Percentiles rank a stretch among this genome's conserved stretches.
Conservation (phyloP, 2,797 vertebrate genomes). For the Protosalanx chinensis region DNA sequence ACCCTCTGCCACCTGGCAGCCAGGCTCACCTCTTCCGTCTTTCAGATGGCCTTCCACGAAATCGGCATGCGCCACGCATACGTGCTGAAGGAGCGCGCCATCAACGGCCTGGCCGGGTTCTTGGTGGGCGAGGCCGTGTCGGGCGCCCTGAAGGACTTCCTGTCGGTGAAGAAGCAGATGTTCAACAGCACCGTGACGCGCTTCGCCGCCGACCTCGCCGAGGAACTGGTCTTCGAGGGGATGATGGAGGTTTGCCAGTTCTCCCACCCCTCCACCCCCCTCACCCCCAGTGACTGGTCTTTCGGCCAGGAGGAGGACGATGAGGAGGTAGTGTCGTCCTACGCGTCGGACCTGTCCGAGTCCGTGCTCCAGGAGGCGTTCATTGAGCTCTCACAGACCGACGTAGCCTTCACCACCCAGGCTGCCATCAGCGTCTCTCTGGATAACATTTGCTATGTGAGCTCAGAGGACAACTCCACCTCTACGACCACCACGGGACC, state of each 20-base stretch:
- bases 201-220: constrained; percentile 92
- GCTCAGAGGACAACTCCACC: constrained; percentile 72
- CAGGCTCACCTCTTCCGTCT: constrained; percentile 89
- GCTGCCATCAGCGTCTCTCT: constrained; percentile 92
- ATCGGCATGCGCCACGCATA: constrained; percentile 86
- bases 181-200: constrained; percentile 86
- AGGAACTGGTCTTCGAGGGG: constrained; percentile 96
- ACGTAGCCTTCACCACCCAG: constrained; percentile 88
- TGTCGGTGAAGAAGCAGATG: constrained; percentile 90
- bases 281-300: constrained; percentile 69
- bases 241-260: constrained; percentile 99
- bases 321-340: constrained; percentile 86
- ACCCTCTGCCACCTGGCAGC: constrained; percentile 91
- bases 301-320: constrained; percentile 80
- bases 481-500: constrained; percentile 70
- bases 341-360: constrained; percentile 93
- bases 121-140: constrained; percentile 91
- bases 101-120: constrained; percentile 87
- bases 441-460: constrained; percentile 86
- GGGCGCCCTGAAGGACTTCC: constrained; percentile 87
- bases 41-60: constrained; percentile 97
- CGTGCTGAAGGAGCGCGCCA: constrained; percentile 86
- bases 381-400: constrained; percentile 92
- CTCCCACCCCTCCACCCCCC: constrained; percentile 86
- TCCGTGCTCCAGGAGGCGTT: constrained; percentile 98